Evolutionary conservation across 2,888 invertebrate genomes (phyloP).

Genomic region (Abrostola tripartita): DNA sequence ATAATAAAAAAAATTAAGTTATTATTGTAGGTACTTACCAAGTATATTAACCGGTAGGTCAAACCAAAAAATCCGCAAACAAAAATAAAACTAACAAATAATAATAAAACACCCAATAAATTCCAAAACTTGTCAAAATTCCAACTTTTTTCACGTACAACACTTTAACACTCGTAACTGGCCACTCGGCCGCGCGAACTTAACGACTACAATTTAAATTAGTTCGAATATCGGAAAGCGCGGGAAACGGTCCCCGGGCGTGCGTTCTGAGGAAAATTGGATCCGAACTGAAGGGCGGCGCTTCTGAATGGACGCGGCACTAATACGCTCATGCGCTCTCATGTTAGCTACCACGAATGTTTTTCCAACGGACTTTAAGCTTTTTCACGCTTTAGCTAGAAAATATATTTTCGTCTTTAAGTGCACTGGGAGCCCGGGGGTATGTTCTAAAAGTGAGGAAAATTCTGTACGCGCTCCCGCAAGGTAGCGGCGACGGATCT

Average conservation of each 20-base stretch:
- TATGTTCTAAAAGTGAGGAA: constrained; percentile 54
- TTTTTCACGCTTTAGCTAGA: constrained; percentile 67
- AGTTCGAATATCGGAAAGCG: constrained; percentile 76
- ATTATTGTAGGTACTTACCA: constrained; percentile 46
- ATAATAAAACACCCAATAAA: constrained; percentile 46
- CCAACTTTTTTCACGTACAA: constrained; percentile 48
- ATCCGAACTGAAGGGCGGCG: constrained; percentile 80
- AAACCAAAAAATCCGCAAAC: constrained; percentile 44
- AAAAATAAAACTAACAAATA: constrained; percentile 46
- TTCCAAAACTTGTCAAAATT: constrained; percentile 27
- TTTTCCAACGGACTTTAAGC: constrained; percentile 69
- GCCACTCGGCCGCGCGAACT: constrained; percentile 58
- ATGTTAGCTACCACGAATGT: constrained; percentile 61
- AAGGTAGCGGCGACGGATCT: constrained; percentile 22
- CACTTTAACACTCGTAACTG: constrained; percentile 62
- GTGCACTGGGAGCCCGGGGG: constrained; percentile 60
- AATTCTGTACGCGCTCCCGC: constrained; percentile 36
- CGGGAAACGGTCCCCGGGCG: constrained; percentile 75
- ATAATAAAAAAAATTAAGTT: background rate
- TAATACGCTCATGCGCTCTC: constrained; percentile 78
- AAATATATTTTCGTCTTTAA: constrained; percentile 60
- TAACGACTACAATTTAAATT: constrained; percentile 69
- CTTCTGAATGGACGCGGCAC: constrained; percentile 73
- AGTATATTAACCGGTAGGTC: constrained; percentile 20
- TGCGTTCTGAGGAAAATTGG: constrained; percentile 76